Conservation (phyloP, 2,113 vertebrate species). For the Oncorhynchus tshawytscha region DNA sequence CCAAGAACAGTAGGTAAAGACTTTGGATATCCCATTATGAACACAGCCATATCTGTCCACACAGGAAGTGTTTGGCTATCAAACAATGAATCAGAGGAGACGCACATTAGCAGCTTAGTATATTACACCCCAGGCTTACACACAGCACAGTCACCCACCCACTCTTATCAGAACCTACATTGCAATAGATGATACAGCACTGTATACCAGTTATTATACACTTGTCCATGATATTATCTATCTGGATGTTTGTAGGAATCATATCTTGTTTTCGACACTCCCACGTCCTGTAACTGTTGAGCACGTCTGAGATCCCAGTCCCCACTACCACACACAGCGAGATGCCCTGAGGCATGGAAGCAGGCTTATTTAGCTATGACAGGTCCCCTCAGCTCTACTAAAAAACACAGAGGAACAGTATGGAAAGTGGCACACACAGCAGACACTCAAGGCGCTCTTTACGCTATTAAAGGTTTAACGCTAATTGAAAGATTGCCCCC, state of each 20-base stretch:
- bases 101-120: neutral
- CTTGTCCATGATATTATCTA: too few species aligned
- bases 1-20: neutral
- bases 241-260: neutral
- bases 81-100: neutral
- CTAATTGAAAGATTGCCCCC: constrained; percentile 17
- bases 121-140: neutral
- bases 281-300: constrained; percentile 9
- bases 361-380: constrained; percentile 34
- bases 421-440: constrained; percentile 21
- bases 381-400: constrained; percentile 23
- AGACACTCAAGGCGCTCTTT: constrained; percentile 14
- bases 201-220: too few species aligned
- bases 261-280: neutral
- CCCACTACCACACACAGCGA: constrained; percentile 26
- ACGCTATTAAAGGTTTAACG: constrained; percentile 7
- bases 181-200: too few species aligned
- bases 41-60: too few species aligned
- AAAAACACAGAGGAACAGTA: constrained; percentile 11
- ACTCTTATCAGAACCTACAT: too few species aligned
- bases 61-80: neutral
- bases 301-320: constrained; percentile 19
- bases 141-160: too few species aligned
- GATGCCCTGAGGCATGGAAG: constrained; percentile 39
- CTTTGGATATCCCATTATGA: neutral